These are phyloP conservation scores for Xiphias gladius DNA, from an alignment of 2,113 vertebrate genomes.

Conservation along the genomic window DNA sequence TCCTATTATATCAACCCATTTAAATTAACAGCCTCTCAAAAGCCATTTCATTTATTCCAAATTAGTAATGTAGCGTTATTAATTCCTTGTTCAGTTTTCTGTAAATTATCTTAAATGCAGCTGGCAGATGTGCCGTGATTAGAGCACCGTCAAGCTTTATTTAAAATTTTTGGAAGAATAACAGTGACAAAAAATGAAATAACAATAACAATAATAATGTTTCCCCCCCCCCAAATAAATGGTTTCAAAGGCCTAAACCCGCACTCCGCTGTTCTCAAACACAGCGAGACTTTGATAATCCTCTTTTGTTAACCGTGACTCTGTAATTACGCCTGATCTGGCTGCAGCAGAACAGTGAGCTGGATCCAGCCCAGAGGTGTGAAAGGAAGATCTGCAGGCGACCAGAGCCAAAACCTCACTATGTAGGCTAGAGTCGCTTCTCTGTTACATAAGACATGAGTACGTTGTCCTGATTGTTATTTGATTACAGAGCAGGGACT, in stretches of 20 bases:
- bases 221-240: constrained; percentile 5
- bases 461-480: constrained; percentile 66
- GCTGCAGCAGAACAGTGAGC: constrained; percentile 57
- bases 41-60: not conserved
- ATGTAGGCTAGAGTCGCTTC: constrained; percentile 64
- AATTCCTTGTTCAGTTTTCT: not conserved
- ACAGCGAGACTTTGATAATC: constrained; percentile 59
- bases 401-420: constrained; percentile 62
- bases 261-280: constrained; percentile 27
- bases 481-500: constrained; percentile 62
- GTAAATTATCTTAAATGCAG: constrained; percentile 4
- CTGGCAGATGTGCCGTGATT: not conserved
- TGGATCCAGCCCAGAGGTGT: constrained; percentile 72
- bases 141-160: not conserved
- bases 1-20: not conserved
- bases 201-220: not conserved
- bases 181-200: constrained; percentile 8
- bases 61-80: not conserved
- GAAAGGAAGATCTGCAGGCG: constrained; percentile 63
- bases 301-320: constrained; percentile 71
- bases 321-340: constrained; percentile 66
- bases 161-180: not conserved
- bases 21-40: not conserved
- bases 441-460: constrained; percentile 69
- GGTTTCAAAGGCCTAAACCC: constrained; percentile 5